Evolutionary conservation across 2,888 invertebrate genomes (phyloP).

Genomic region (Chymomyza caudatula): DNA sequence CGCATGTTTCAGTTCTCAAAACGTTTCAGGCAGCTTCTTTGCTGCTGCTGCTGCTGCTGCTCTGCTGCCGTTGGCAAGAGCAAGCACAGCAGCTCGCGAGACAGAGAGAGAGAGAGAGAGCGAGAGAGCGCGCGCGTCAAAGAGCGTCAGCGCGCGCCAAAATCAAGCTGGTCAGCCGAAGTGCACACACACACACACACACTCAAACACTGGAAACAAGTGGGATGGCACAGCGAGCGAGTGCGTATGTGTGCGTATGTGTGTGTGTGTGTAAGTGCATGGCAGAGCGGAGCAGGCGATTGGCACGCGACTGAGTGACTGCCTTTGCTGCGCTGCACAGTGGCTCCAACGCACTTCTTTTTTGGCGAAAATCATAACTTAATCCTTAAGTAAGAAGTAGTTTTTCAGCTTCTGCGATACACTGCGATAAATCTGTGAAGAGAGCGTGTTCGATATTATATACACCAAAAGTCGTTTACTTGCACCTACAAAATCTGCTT

Average conservation of each 20-base stretch:
- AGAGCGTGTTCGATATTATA: no score
- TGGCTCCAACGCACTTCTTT: no score
- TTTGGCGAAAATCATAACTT: no score
- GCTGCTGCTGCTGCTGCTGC: conserved; percentile 3
- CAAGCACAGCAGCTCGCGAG: neutral
- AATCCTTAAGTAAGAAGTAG: no score
- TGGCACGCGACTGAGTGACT: no score
- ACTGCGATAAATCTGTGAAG: no score
- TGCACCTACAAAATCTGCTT: no score
- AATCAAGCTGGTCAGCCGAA: neutral
- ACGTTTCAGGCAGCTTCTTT: conserved; percentile 42
- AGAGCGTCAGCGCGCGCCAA: neutral
- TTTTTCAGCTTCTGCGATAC: no score
- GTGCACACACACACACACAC: neutral
- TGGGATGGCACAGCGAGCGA: neutral
- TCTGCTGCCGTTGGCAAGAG: neutral
- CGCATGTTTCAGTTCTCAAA: conserved; percentile 58
- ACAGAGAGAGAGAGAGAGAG: neutral
- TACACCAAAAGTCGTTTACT: no score
- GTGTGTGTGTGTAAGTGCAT: neutral
- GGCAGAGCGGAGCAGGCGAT: conserved; percentile 7
- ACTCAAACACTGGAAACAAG: neutral
- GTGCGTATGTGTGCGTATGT: neutral
- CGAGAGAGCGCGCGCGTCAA: conserved; percentile 1
- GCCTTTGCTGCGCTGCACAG: neutral